These are phyloP conservation scores for Morpho helenor DNA, from an alignment of 2,888 invertebrate genomes.

Conservation along the genomic window DNA sequence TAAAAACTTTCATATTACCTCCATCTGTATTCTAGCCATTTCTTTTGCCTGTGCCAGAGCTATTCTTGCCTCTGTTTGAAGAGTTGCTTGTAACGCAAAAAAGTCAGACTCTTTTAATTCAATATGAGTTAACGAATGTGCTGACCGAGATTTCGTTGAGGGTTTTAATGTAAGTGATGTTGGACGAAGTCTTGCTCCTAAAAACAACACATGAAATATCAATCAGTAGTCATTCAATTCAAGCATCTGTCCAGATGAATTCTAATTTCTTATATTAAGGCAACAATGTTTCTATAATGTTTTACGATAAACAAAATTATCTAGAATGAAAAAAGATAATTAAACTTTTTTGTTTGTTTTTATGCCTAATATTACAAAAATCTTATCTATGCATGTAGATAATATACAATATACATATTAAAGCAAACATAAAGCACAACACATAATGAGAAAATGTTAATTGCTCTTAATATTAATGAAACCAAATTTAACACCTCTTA, in stretches of 20 bases:
- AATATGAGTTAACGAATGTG: slow-evolving; percentile 68
- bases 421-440: not conserved
- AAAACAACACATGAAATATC: not conserved
- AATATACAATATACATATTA: not conserved
- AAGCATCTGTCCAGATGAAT: not conserved
- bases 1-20: slow-evolving; percentile 66
- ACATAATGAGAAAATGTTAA: not conserved
- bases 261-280: not conserved
- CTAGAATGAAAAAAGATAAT: no score
- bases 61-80: slow-evolving; percentile 92
- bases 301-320: no score
- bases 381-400: not conserved
- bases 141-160: slow-evolving; percentile 61
- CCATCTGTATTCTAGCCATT: slow-evolving; percentile 95
- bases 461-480: not conserved
- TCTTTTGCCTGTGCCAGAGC: slow-evolving; percentile 94
- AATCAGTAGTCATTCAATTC: not conserved
- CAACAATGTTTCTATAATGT: no score
- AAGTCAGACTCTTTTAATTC: slow-evolving; percentile 85
- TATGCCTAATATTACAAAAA: no score
- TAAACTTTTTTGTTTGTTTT: no score
- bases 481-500: not conserved
- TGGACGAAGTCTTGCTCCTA: slow-evolving; percentile 66
- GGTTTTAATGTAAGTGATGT: slow-evolving; percentile 63
- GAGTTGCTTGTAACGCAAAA: slow-evolving; percentile 87